Conservation (phyloP, 2,888 invertebrate genomes). For the Cotesia congregata region DNA sequence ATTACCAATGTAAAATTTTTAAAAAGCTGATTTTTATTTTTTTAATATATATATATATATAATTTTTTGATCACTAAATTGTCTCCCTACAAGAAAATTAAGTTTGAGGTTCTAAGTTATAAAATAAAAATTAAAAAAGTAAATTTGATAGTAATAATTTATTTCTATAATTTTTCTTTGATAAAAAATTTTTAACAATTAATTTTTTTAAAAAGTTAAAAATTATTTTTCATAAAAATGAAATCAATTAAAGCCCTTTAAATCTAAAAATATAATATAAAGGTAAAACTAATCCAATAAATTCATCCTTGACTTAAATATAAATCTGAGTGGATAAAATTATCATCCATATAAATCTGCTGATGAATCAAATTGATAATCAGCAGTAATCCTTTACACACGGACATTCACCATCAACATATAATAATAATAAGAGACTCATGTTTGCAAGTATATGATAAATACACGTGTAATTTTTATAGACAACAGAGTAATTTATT, state of each 20-base stretch:
- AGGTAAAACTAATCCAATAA: neutral
- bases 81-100: too few relatives aligned
- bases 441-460: neutral
- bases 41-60: too few relatives aligned
- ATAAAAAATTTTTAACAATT: too few relatives aligned
- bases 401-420: neutral
- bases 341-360: neutral
- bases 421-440: too few relatives aligned
- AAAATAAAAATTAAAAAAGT: too few relatives aligned
- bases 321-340: conserved; percentile 9
- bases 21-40: too few relatives aligned
- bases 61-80: too few relatives aligned
- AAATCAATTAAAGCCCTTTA: neutral
- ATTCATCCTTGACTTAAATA: conserved; percentile 10
- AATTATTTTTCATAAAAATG: neutral
- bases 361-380: conserved; percentile 1
- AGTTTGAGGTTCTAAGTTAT: too few relatives aligned
- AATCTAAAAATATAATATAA: neutral
- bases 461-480: neutral
- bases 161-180: too few relatives aligned
- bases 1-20: too few relatives aligned
- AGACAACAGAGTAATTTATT: conserved; percentile 4
- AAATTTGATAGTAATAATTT: too few relatives aligned
- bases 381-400: neutral
- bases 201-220: too few relatives aligned